Conservation (phyloP, 2,113 vertebrate species). For the Strix uralensis region DNA sequence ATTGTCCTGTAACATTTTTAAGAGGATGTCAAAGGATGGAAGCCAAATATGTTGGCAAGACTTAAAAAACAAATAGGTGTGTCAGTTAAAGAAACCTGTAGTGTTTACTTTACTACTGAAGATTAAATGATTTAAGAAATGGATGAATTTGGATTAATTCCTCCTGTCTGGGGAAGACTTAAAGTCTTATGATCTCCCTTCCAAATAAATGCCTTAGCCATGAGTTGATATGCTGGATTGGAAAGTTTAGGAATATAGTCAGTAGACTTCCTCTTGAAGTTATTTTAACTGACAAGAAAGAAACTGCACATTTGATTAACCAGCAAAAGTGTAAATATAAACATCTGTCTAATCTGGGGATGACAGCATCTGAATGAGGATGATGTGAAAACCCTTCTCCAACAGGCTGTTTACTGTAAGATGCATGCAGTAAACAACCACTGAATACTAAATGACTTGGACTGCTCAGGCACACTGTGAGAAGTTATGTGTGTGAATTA, state of each 20-base stretch:
- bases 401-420: neutral
- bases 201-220: neutral
- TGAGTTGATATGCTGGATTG: neutral
- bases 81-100: neutral
- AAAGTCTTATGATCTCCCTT: neutral
- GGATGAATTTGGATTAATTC: neutral
- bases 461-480: accelerated
- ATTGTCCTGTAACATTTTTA: neutral
- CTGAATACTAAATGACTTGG: neutral
- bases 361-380: neutral
- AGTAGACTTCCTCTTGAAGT: neutral
- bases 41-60: neutral
- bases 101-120: neutral
- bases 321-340: neutral
- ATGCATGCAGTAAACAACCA: neutral
- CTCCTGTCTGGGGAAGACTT: neutral
- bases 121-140: neutral
- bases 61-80: neutral
- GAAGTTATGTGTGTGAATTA: neutral
- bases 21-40: neutral
- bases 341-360: neutral
- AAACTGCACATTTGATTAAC: neutral
- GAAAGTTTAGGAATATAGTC: neutral
- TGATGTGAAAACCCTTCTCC: neutral
- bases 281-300: neutral